Evolutionary conservation across 2,888 invertebrate genomes (phyloP).

Genomic region (Plusia festucae): DNA sequence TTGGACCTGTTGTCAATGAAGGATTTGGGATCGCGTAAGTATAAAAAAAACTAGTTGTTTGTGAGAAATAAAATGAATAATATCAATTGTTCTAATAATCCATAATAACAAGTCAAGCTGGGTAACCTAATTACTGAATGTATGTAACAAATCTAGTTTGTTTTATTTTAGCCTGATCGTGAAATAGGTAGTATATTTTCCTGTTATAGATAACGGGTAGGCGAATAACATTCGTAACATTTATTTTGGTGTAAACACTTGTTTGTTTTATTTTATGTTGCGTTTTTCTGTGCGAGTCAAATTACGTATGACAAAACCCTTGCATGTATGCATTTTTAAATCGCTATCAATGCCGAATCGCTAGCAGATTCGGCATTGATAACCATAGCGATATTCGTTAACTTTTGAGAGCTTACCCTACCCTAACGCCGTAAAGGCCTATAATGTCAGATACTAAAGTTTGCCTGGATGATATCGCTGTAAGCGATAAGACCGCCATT

Average conservation of each 20-base stretch:
- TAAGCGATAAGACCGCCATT: too few relatives aligned
- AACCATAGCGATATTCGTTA: too few relatives aligned
- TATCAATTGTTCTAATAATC: neutral
- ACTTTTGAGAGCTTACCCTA: too few relatives aligned
- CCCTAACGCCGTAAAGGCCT: too few relatives aligned
- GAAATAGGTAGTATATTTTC: neutral
- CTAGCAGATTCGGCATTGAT: too few relatives aligned
- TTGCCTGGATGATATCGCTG: too few relatives aligned
- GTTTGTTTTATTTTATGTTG: neutral
- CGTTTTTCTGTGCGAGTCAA: neutral
- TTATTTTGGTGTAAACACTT: neutral
- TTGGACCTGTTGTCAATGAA: constrained; percentile 97
- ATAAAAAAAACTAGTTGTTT: neutral
- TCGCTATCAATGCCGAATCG: too few relatives aligned
- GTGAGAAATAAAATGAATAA: neutral
- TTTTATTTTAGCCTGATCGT: neutral
- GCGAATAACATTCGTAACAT: neutral
- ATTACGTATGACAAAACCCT: too few relatives aligned
- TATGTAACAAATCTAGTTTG: neutral
- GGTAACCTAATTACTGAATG: neutral
- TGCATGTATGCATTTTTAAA: too few relatives aligned
- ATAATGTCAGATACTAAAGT: too few relatives aligned
- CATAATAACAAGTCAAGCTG: neutral
- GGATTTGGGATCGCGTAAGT: constrained; percentile 98
- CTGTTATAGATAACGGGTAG: neutral